Conservation (phyloP, 2,888 invertebrate genomes). For the Diogma glabrata region DNA sequence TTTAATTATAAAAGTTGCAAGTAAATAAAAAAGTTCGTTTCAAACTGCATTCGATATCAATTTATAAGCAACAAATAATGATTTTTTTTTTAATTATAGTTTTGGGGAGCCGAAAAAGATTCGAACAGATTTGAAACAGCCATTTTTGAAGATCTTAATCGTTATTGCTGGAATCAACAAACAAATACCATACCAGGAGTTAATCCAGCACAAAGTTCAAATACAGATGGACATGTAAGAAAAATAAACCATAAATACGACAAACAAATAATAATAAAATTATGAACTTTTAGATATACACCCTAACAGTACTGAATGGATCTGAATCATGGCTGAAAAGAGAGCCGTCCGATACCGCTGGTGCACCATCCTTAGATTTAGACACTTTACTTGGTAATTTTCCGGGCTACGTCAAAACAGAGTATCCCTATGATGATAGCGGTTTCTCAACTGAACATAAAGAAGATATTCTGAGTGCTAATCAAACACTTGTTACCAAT, state of each 20-base stretch:
- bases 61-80: conserved; percentile 9
- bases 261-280: background rate
- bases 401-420: conserved; percentile 55
- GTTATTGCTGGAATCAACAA: conserved; percentile 69
- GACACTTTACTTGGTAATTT: conserved; percentile 69
- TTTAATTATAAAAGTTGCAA: no score
- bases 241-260: background rate
- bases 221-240: conserved; percentile 51
- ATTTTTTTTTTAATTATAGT: conserved; percentile 24
- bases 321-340: conserved; percentile 57
- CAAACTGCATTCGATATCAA: background rate
- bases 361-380: conserved; percentile 55
- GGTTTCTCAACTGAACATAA: conserved; percentile 58
- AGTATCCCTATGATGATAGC: conserved; percentile 67
- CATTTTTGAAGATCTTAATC: conserved; percentile 74
- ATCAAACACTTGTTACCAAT: conserved; percentile 24
- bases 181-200: conserved; percentile 10
- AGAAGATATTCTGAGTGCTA: conserved; percentile 38
- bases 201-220: conserved; percentile 24
- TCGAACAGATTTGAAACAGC: conserved; percentile 59
- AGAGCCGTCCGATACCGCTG: conserved; percentile 40
- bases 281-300: conserved; percentile 51
- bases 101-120: conserved; percentile 45
- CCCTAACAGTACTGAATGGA: conserved; percentile 74
- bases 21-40: background rate